Base-by-base conservation (phyloP, 1,140 invertebrate species). In the Ceratoteleas bidentatus region DNA sequence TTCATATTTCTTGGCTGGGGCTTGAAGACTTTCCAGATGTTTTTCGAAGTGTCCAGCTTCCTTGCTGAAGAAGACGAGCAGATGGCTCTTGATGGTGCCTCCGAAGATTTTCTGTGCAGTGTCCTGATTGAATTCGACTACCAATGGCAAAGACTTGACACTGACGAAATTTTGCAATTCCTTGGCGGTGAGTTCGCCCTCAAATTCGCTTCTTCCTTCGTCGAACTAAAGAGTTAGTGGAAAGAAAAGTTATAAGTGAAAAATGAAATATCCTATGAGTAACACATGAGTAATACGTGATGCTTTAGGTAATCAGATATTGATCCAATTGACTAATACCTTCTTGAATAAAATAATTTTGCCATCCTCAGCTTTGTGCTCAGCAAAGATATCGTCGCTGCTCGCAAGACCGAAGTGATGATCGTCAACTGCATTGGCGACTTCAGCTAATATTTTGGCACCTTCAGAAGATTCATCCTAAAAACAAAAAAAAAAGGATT, bases 121-220 rank as follows among this genome's bases (percentile, higher is more conserved):
- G 90, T 99, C 96, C 85, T 99, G 98, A 82, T 97, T 99, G 93
- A 99, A 99, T 90, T 99, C 98, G 61, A 99, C 96, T 84, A 99
- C 95, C 52, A 98, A 91, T 56, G 99, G 98, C 86, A 99, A 92
- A 69, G 96, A 95, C 87, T 99, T 95, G 13, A 94, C 92, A 77
- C 94, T 92, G 72, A 99, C 94, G 93, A 99, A 99, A 83, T 95
- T 95, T 88, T 95, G 95, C 53, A 99, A 88, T 38, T 90, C 90
- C 52, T 95, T 94, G 73, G 94, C 94, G 24, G 88, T 92, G 11
- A 94, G 84, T 85, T 96, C 95, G 32, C 93, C 96, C 0, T 95
- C 95, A 85, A 95, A 98, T 49, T 95, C 94, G 83, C 94, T 94
- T 86, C 95, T 94, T 75, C 95, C 96, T 85, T 99, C 98, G 92